Percentiles rank a stretch among this genome's conserved stretches.
These are phyloP conservation scores for Cephus rjabovi DNA, from an alignment of 2,888 invertebrate genomes.

Conservation along the genomic window DNA sequence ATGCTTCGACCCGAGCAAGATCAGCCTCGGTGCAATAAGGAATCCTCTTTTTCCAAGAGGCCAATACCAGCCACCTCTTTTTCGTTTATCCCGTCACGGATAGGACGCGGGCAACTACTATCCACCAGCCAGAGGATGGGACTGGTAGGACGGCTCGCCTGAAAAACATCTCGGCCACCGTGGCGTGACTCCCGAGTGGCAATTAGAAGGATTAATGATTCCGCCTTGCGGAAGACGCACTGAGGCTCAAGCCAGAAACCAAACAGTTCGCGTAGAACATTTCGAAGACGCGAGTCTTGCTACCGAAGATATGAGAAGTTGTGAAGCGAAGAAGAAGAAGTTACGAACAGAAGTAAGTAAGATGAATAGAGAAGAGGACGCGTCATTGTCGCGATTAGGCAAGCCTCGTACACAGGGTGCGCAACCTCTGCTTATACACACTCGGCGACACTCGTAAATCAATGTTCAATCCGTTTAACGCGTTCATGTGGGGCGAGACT, in stretches of 20 bases:
- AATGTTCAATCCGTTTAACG: slow-evolving; percentile 47
- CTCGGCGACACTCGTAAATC: slow-evolving; percentile 43
- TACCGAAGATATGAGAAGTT: not conserved
- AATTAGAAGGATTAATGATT: slow-evolving; percentile 61
- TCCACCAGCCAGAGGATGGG: not conserved
- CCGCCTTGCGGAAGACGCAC: slow-evolving; percentile 27
- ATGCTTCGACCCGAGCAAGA: not conserved
- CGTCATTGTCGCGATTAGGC: slow-evolving; percentile 43
- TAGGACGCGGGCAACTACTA: not conserved
- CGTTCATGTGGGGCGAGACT: slow-evolving; percentile 17
- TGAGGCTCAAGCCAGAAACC: not conserved
- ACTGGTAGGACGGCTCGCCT: not conserved
- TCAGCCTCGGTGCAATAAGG: not conserved
- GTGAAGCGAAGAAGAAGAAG: not conserved
- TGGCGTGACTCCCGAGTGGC: slow-evolving; percentile 50
- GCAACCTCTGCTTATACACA: slow-evolving; percentile 8
- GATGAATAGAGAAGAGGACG: not conserved
- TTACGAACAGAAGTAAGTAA: not conserved
- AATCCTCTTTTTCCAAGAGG: not conserved
- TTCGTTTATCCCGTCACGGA: not conserved
- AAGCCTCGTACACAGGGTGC: slow-evolving; percentile 25
- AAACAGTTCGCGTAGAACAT: not conserved
- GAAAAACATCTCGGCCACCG: slow-evolving; percentile 24
- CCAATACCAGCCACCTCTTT: not conserved
- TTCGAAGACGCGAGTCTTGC: not conserved